Evolutionary conservation across 2,113 vertebrate genomes (phyloP), one percentile per base, ranked within the genome.

Genomic region (Tetrao urogallus): DNA sequence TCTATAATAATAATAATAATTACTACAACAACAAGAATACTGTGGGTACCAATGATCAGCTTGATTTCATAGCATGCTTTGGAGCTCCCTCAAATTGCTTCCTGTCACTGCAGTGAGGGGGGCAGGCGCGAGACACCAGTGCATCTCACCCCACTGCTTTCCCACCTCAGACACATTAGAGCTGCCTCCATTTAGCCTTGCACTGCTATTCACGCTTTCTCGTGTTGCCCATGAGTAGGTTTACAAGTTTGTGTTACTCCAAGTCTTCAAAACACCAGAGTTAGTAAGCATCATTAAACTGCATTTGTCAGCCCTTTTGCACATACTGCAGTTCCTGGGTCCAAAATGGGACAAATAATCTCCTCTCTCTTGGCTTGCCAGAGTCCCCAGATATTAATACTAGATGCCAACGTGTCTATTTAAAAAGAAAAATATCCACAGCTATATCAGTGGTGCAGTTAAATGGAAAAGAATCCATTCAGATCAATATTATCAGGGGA

Each of bases 391-490:
- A 48, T 76, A 90, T 69, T 66, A 69, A 56, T 83, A 56, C 11
- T 63, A 60, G 67, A 80, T 69, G 72, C 69, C 91, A 94, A 78
- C 19, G 69, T 17, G 0, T 65, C 82, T 88, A 50, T 90, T 94
- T 92, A 80, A 66, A 89, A 92, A 82, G 42, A 80, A 92, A 86
- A 94, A 54, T 81, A 88, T 89, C 90, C 88, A 82, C 52, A 85
- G 61, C 34, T 61, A 21, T 42, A 89, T 65, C 65, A 87, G 52
- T 21, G n/a, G 58, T 5, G 65, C 47, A 90, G 78, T 82, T 96
- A 92, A 96, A 93, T 57, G 87, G 80, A 76, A 91, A 92, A 91
- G 54, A 94, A 93, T 45, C 92, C 52, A 69, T 65, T 86, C 82
- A 86, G 77, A 95, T 86, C 73, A 85, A 7, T 81, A 75, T 85